phyloP scores from a whole-genome alignment of 2,113 vertebrate genomes.

The Coryphaenoides rupestris region DNA sequence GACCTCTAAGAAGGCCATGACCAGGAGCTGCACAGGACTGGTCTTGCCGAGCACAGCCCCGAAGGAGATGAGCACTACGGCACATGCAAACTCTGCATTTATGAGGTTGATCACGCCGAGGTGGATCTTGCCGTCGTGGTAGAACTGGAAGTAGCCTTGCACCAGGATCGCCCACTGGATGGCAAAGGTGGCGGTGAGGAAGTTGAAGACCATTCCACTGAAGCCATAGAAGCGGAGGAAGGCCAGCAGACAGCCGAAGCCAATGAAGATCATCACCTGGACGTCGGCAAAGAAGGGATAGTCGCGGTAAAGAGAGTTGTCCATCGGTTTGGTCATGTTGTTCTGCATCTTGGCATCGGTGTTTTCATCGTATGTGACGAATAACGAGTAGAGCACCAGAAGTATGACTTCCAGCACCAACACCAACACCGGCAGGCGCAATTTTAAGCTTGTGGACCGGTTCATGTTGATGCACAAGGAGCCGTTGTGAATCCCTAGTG shows the following conservation, averaged over 20 bases:
- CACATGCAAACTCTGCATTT: conserved; percentile 74
- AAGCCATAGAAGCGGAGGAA: conserved; percentile 77
- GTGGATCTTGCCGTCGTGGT: conserved; percentile 64
- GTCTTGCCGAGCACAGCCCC: conserved; percentile 79
- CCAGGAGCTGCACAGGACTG: conserved; percentile 77
- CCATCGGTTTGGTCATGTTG: conserved; percentile 51
- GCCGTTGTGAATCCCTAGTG: conserved; percentile 44
- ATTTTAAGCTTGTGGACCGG: conserved; percentile 32
- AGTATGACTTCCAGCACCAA: conserved; percentile 66
- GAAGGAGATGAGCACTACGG: conserved; percentile 78
- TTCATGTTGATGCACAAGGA: conserved; percentile 71
- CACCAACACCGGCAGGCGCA: conserved; percentile 69
- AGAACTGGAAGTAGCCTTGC: conserved; percentile 76
- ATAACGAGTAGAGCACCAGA: conserved; percentile 69
- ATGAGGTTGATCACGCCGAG: conserved; percentile 74
- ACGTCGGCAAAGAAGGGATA: conserved; percentile 81
- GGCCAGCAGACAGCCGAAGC: conserved; percentile 78
- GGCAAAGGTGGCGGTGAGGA: conserved; percentile 76
- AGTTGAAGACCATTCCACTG: conserved; percentile 78
- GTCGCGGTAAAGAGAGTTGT: conserved; percentile 63
- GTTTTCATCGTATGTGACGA: conserved; percentile 75
- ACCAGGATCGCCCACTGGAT: conserved; percentile 80
- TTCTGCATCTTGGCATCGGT: conserved; percentile 41
- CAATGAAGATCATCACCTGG: conserved; percentile 82
- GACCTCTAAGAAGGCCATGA: conserved; percentile 75